Evolutionary conservation across 2,113 vertebrate species (phyloP), one percentile per base, ranked within the genome.

Genomic region (Australoheros scitulus): DNA sequence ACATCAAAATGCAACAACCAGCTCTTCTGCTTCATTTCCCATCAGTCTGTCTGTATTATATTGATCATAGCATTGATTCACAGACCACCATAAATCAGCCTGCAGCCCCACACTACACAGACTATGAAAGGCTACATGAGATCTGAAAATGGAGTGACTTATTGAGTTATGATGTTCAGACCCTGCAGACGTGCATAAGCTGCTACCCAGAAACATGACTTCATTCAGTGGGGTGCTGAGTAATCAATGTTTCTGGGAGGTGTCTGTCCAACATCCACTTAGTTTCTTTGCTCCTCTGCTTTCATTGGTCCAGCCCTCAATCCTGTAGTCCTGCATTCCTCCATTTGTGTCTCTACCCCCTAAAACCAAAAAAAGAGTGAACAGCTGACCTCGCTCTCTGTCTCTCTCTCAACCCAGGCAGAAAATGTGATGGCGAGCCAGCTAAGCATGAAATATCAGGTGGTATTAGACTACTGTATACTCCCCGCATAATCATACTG

Each of bases 371-470:
- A 60, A 50, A 11, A 38, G 55, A 87, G 80, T 11, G 74, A 86
- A 87, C 84, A 88, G 84, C 81, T 91, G 89, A 93, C 77, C 64
- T 22, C 84, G 76, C 61, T 78, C 74, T 57, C 77, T 76, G 34
- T 59, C 18, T 64, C 43, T 76, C 58, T 83, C 85, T 89, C 83
- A 88, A 83, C 50, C 57, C 88, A 90, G 80, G 90, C 89, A 92
- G 88, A 92, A 93, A 92, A 92, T 78, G 77, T 24, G 87, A 88
- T 88, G 34, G 77, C 81, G n/a, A 17, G 14, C 43, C 74, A 82
- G 79, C 84, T 81, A 86, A 91, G 89, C 89, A 85, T 92, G 76
- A 92, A 92, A 90, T 92, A 88, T 94, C 91, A 94, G 91, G 89
- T 94, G 91, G 87, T 77, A 79, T 88, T 81, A 86, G 74, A 79